A percentile compares a stretch with the other conserved stretches of the same genome.
These are phyloP conservation scores for Erebia ligea DNA, from an alignment of 2,888 invertebrate species.

Conservation along the genomic window DNA sequence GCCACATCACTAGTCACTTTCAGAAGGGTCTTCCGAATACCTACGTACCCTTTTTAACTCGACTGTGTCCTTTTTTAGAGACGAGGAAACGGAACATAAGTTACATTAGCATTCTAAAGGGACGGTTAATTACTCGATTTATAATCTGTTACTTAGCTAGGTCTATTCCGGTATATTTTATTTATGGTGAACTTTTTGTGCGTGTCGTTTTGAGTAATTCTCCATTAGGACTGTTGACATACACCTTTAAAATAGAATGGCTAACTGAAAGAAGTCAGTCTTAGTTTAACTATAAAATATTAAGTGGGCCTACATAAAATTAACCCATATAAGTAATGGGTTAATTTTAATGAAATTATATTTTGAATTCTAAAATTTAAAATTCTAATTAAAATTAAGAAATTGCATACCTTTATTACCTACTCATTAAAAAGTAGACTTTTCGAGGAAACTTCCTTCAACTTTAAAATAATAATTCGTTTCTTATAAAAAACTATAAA, in stretches of 20 bases:
- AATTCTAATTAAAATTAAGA: too few relatives aligned
- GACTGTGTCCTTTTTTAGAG: slow-evolving; percentile 55
- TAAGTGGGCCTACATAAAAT: too few relatives aligned
- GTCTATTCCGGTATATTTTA: slow-evolving; percentile 33
- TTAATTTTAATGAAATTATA: too few relatives aligned
- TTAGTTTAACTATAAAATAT: neutral
- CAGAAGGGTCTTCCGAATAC: slow-evolving; percentile 49
- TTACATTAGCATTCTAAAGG: slow-evolving; percentile 59
- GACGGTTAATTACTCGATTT: slow-evolving; percentile 66
- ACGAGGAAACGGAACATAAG: slow-evolving; percentile 63
- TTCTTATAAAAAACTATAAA: too few relatives aligned
- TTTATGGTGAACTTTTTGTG: slow-evolving; percentile 35
- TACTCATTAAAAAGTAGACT: too few relatives aligned
- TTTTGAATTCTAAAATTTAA: too few relatives aligned
- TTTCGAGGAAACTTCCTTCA: too few relatives aligned
- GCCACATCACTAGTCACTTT: slow-evolving; percentile 44
- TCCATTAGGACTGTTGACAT: slow-evolving; percentile 29
- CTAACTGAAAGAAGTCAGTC: neutral
- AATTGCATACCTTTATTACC: too few relatives aligned
- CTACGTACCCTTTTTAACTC: slow-evolving; percentile 40
- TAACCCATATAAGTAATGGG: too few relatives aligned
- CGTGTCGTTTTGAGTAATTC: slow-evolving; percentile 33
- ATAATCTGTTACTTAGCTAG: slow-evolving; percentile 54
- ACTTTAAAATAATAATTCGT: too few relatives aligned
- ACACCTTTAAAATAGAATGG: slow-evolving; percentile 7